These are phyloP conservation scores for Salvator merianae DNA, from an alignment of 2,113 vertebrate species.

Conservation along the genomic window DNA sequence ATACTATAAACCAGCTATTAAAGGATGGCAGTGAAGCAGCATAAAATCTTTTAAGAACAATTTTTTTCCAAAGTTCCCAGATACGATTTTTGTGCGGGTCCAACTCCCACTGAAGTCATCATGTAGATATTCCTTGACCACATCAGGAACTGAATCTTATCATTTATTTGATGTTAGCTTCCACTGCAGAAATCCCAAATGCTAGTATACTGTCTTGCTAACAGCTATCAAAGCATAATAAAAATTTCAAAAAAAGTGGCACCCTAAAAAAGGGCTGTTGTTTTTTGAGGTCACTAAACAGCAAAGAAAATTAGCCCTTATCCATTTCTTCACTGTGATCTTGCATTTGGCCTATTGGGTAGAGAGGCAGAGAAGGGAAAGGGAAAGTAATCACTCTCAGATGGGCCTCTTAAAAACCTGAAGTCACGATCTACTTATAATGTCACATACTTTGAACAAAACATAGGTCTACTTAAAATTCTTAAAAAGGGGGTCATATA, in stretches of 20 bases:
- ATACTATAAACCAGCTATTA: conserved; percentile 37
- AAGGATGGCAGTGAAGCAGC: conserved; percentile 27
- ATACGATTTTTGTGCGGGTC: not conserved
- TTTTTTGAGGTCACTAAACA: not conserved
- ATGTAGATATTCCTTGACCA: not conserved
- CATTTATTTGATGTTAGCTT: not conserved
- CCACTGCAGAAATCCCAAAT: conserved; percentile 12
- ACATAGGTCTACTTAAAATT: conserved; percentile 38
- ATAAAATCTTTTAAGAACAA: not conserved
- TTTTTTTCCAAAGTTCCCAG: conserved; percentile 33
- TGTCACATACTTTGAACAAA: conserved; percentile 74
- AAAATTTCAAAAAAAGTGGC: not conserved
- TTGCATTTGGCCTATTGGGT: not conserved
- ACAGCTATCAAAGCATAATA: not conserved
- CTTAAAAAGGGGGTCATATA: conserved; percentile 26
- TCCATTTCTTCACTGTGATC: not conserved
- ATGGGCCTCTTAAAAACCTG: conserved; percentile 12
- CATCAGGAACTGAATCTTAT: not conserved
- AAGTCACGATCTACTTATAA: conserved; percentile 68
- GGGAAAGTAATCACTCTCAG: not conserved
- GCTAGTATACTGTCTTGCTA: not conserved
- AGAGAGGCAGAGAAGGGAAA: not conserved
- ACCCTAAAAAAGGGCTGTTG: not conserved
- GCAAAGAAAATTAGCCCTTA: not conserved
- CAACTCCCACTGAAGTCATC: not conserved